Conservation (phyloP, 2,888 invertebrate genomes). For the Laothoe populi region DNA sequence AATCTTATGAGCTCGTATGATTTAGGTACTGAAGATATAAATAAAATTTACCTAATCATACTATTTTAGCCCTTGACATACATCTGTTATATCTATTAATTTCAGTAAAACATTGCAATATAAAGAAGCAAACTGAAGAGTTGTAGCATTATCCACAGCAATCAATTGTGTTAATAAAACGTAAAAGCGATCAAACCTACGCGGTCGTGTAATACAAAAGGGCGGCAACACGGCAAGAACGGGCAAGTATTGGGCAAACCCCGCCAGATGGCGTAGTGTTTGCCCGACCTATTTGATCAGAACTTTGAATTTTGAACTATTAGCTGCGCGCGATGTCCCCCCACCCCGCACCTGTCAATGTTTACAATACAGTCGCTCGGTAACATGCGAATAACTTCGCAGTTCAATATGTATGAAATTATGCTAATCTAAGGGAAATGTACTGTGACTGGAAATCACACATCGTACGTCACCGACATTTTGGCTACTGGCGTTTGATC, state of each 20-base stretch:
- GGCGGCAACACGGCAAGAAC: constrained; percentile 47
- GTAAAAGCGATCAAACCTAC: constrained; percentile 40
- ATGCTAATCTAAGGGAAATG: constrained; percentile 25
- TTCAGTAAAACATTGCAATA: too few species aligned
- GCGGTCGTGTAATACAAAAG: constrained; percentile 46
- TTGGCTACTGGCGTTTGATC: background rate
- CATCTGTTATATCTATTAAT: too few species aligned
- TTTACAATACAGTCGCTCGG: constrained; percentile 46
- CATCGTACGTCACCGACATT: background rate
- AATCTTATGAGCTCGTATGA: too few species aligned
- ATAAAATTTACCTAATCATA: too few species aligned
- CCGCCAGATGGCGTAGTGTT: constrained; percentile 83
- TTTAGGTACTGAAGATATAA: too few species aligned
- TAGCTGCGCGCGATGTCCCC: constrained; percentile 55
- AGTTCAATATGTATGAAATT: constrained; percentile 30
- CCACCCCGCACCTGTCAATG: constrained; percentile 72
- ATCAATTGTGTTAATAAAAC: constrained; percentile 2
- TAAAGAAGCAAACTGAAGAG: background rate
- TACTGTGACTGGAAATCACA: constrained; percentile 3
- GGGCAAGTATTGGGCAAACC: constrained; percentile 62
- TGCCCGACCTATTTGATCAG: constrained; percentile 71
- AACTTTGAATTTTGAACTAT: constrained; percentile 83
- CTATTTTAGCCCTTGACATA: too few species aligned
- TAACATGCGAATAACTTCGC: constrained; percentile 29
- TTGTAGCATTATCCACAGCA: background rate